phyloP scores from a whole-genome alignment of 2,113 vertebrate species.

The Nycticryphes semicollaris region DNA sequence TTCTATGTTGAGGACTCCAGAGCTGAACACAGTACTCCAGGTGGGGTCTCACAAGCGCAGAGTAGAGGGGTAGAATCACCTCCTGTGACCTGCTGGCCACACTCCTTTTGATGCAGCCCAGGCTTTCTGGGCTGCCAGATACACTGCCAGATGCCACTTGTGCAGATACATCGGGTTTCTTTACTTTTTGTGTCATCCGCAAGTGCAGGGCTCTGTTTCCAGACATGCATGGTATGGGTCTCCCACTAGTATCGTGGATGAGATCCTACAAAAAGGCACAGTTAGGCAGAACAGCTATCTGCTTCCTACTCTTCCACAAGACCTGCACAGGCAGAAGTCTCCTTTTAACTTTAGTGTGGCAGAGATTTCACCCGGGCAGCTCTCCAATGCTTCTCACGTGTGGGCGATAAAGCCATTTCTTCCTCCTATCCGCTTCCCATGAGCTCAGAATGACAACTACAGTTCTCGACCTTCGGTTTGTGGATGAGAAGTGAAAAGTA shows the following conservation, averaged over 20 bases:
- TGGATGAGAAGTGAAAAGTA: conserved; percentile 1
- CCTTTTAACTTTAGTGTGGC: not conserved
- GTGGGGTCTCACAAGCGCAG: too few relatives aligned
- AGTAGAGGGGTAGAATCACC: too few relatives aligned
- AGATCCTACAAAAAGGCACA: not conserved
- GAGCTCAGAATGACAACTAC: not conserved
- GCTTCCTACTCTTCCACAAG: not conserved
- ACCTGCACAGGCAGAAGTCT: not conserved
- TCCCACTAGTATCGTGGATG: not conserved
- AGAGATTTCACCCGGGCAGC: not conserved
- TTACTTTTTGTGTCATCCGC: not conserved
- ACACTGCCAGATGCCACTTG: not conserved
- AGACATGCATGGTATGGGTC: rapidly evolving
- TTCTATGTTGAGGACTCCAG: too few relatives aligned
- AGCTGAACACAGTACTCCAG: too few relatives aligned
- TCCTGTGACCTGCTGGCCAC: too few relatives aligned
- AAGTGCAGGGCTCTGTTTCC: not conserved
- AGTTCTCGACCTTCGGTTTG: not conserved
- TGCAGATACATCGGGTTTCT: not conserved
- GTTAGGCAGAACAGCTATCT: not conserved
- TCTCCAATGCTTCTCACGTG: not conserved
- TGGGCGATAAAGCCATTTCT: not conserved
- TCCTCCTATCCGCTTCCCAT: not conserved
- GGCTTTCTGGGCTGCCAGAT: too few relatives aligned
- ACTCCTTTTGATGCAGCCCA: too few relatives aligned